Evolutionary conservation across 2,797 vertebrate species (phyloP).

Genomic region (Eleutherodactylus coqui): DNA sequence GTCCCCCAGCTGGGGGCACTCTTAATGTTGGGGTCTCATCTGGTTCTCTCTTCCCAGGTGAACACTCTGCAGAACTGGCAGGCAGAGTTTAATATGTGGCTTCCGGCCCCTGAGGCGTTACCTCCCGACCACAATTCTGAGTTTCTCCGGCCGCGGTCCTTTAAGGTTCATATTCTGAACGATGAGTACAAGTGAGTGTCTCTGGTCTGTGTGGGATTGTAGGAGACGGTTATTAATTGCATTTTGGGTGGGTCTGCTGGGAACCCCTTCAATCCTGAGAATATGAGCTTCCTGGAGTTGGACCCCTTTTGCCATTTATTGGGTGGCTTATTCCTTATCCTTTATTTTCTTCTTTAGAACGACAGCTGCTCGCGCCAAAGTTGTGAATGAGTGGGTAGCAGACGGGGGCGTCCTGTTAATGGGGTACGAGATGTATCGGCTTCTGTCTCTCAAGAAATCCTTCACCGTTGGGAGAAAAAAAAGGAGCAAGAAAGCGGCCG

Average conservation of each 20-base stretch:
- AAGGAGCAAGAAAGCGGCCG: conserved; percentile 93
- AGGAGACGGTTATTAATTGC: no score
- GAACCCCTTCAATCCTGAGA: not conserved
- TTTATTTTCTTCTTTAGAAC: conserved; percentile 77
- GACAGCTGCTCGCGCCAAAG: conserved; percentile 91
- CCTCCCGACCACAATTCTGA: conserved; percentile 84
- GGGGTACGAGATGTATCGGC: conserved; percentile 99
- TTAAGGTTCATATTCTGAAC: conserved; percentile 96
- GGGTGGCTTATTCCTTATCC: not conserved
- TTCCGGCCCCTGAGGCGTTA: conserved; percentile 88
- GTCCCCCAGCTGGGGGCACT: no score
- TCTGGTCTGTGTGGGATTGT: no score
- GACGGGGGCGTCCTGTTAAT: conserved; percentile 95
- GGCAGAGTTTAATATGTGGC: conserved; percentile 97
- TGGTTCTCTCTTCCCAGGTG: conserved; percentile 78
- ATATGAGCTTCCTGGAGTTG: not conserved
- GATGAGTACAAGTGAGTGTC: conserved; percentile 97
- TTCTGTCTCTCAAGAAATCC: conserved; percentile 97
- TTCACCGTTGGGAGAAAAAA: conserved; percentile 94
- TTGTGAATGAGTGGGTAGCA: conserved; percentile 93
- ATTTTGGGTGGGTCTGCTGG: not conserved
- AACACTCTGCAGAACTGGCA: conserved; percentile 99
- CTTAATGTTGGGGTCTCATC: not conserved
- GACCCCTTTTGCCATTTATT: not conserved
- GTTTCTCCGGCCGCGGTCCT: conserved; percentile 82